Evolutionary conservation across 2,113 vertebrate genomes (phyloP), one percentile per base, ranked within the genome.

Genomic region (Bubo scandiacus): DNA sequence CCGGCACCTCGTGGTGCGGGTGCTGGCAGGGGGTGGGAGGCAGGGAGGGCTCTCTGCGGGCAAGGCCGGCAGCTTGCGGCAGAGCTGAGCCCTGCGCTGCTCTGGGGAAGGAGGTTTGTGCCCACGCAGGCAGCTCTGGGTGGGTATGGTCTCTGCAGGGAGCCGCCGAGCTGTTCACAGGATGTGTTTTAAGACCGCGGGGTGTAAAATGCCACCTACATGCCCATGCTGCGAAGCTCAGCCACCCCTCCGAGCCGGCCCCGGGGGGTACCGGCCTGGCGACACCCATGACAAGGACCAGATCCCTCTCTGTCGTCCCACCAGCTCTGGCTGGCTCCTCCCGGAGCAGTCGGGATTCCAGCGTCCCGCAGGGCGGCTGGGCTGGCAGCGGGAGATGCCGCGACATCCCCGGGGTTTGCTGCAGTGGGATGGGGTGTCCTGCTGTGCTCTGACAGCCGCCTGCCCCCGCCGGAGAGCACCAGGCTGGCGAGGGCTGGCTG

Each of bases 1-100:
- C 13, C 0, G 15, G 4, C 1, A 3, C 5, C 68, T 15, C 7
- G 0, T 13, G 38, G 34, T 4, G 70, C 5, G 5, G 6, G 55
- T 30, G 52, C 54, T 9, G 5, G 52, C 20, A 4, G 10, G 34
- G 34, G 21, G 10, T 5, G 1, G 16, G 54, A 22, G 57, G 57
- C 59, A 36, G 70, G 51, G n/a, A 7, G 15, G 8, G 63, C 72
- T 51, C 54, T 4, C 27, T 0, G 4, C 2, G 9, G 61, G 86
- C 30, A 9, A 4, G 5, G 70, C 55, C 16, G 47, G 58, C 40
- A 23, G 66, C 82, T 21, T 8, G 15, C 4, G 0, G 42, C 5
- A 12, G 43, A 49, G 29, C 43, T 21, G 80, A 43, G 45, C 67
- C 78, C 1, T 1, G 4, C 1, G 25, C 73, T 22, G 40, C 2